Evolutionary conservation across 2,888 invertebrate genomes (phyloP), one percentile per base, ranked within the genome.

Genomic region (Epirrita christyi): DNA sequence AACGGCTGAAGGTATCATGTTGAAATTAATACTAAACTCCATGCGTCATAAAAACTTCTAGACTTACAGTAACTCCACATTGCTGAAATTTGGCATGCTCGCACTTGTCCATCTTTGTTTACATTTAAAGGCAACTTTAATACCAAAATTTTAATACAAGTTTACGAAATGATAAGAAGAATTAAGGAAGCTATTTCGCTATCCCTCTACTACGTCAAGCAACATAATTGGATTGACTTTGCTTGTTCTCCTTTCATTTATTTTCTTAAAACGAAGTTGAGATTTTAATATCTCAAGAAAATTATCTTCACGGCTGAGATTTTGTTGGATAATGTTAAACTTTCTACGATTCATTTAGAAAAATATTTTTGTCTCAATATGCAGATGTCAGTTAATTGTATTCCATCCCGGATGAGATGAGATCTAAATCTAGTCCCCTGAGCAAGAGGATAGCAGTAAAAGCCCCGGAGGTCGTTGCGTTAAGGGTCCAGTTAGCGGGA

Each of bases 181-280:
- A 81, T 83, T 80, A 81, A 73, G 76, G 76, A 84, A 84, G 82
- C 83, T 76, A 86, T 86, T 86, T 85, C 77, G 80, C 78, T 79
- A 78, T 81, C 80, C 81, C 78, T 83, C 80, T 80, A 81, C 78
- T 72, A 81, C 78, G 75, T 79, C 81, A 81, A 82, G 85, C 85
- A 78, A 62, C 65, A 79, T 85, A 85, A 86, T 85, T 85, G 79
- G 78, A 85, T 87, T 83, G 78, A 78, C 78, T 78, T 77, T 76
- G 83, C 81, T 80, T 80, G 76, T 81, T 81, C 80, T 80, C 80
- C 80, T 84, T 83, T 83, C 78, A 75, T 78, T 83, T 80, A 80
- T 84, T 82, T 80, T 84, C 76, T 73, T 70, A 75, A 81, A 83
- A 85, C 78, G 75, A 81, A 80, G 76, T 83, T 77, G 68, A 64